phyloP scores from a whole-genome alignment of 2,888 invertebrate genomes.

The Germaria angustata region DNA sequence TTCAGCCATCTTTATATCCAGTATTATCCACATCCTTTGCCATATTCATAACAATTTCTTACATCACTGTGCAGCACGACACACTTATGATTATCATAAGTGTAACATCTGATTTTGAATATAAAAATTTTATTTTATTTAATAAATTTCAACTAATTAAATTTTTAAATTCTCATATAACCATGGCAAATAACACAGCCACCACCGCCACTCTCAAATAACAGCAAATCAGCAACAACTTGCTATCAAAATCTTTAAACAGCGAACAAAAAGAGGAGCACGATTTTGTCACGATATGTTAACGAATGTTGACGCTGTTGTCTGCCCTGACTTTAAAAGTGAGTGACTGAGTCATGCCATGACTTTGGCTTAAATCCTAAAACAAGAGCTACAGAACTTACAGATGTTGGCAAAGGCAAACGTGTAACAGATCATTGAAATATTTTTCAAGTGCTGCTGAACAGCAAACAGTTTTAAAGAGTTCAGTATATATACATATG shows the following conservation, averaged over 20 bases:
- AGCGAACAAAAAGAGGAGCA: conserved; percentile 52
- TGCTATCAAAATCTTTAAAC: conserved; percentile 59
- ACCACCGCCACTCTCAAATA: background rate
- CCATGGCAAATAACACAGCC: conserved; percentile 13
- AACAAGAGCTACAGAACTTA: background rate
- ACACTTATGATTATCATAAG: conserved; percentile 52
- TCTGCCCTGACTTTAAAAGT: background rate
- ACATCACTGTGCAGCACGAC: conserved; percentile 11
- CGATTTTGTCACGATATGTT: conserved; percentile 66
- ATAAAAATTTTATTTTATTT: conserved; percentile 38
- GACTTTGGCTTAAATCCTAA: conserved; percentile 41
- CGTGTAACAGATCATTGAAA: conserved; percentile 38
- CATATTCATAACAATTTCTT: background rate
- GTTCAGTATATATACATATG: no score
- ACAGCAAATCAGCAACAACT: conserved; percentile 23
- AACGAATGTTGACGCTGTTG: conserved; percentile 30
- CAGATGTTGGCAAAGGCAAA: conserved; percentile 7
- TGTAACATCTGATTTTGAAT: conserved; percentile 59
- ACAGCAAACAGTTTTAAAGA: background rate
- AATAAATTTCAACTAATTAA: conserved; percentile 65
- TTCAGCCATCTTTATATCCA: background rate
- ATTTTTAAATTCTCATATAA: conserved; percentile 60
- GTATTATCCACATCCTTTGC: background rate
- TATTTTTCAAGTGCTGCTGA: conserved; percentile 17
- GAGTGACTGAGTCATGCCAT: conserved; percentile 49